Conservation (phyloP, 2,888 invertebrate species). For the Philonicus albiceps region DNA sequence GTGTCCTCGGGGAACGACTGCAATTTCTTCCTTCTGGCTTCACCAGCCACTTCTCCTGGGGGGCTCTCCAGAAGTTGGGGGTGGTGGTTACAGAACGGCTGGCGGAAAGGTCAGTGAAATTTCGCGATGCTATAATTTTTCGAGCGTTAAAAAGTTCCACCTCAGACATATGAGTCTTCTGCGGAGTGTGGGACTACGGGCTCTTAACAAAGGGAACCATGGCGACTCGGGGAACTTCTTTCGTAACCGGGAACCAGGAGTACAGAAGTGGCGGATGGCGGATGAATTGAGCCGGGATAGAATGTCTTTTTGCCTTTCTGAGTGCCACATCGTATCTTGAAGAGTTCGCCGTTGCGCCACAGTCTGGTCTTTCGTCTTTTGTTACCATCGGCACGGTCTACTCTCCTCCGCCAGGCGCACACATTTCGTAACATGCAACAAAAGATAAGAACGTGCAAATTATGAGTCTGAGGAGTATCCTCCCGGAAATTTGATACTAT, state of each 20-base stretch:
- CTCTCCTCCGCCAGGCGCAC: neutral
- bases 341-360: neutral
- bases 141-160: neutral
- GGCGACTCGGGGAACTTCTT: neutral
- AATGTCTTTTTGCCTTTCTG: neutral
- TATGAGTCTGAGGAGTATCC: neutral
- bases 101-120: neutral
- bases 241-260: neutral
- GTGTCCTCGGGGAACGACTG: neutral
- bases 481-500: neutral
- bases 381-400: neutral
- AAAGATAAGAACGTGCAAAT: neutral
- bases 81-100: neutral
- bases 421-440: neutral
- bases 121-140: neutral
- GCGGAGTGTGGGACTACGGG: neutral
- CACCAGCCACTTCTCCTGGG: neutral
- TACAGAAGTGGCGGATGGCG: neutral
- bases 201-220: neutral
- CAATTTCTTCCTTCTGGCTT: neutral
- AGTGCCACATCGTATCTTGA: neutral
- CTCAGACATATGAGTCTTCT: neutral
- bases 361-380: neutral
- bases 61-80: neutral
- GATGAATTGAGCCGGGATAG: neutral